Evolutionary conservation across 2,797 vertebrate genomes (phyloP).

Genomic region (Sebastes reedi): DNA sequence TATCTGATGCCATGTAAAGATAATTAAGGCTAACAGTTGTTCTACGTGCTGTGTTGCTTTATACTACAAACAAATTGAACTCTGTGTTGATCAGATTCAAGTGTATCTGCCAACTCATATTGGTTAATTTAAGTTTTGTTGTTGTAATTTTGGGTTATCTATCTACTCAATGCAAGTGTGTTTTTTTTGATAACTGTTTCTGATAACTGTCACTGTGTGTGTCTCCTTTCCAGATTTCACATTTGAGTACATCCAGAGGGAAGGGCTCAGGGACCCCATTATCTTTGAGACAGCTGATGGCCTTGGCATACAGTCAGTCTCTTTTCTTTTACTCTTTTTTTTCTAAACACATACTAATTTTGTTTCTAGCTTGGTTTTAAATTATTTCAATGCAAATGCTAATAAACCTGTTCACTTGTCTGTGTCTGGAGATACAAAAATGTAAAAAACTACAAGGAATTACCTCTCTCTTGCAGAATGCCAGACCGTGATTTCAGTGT

Average conservation of each 20-base stretch:
- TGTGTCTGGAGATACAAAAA: background rate
- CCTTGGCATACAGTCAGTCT: slow-evolving; percentile 93
- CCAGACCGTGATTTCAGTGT: slow-evolving; percentile 94
- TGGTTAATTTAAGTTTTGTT: background rate
- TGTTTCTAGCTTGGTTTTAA: background rate
- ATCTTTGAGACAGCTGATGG: slow-evolving; percentile 93
- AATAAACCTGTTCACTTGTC: background rate
- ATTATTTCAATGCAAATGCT: background rate
- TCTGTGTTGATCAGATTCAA: background rate
- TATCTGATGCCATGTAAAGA: background rate
- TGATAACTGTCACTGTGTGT: background rate
- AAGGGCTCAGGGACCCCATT: slow-evolving; percentile 93
- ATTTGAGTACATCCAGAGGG: slow-evolving; percentile 95
- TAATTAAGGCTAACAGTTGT: background rate
- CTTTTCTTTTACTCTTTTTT: background rate
- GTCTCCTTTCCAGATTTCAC: slow-evolving; percentile 88
- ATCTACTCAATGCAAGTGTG: background rate
- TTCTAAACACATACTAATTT: background rate
- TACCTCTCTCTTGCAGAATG: slow-evolving; percentile 84
- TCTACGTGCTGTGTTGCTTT: background rate
- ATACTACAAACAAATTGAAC: background rate
- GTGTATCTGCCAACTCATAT: background rate
- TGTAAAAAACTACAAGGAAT: background rate
- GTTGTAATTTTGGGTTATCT: background rate
- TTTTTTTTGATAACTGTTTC: background rate